These are phyloP conservation scores for Phalanger gymnotis DNA, from an alignment of 2,797 vertebrate species.

Conservation along the genomic window DNA sequence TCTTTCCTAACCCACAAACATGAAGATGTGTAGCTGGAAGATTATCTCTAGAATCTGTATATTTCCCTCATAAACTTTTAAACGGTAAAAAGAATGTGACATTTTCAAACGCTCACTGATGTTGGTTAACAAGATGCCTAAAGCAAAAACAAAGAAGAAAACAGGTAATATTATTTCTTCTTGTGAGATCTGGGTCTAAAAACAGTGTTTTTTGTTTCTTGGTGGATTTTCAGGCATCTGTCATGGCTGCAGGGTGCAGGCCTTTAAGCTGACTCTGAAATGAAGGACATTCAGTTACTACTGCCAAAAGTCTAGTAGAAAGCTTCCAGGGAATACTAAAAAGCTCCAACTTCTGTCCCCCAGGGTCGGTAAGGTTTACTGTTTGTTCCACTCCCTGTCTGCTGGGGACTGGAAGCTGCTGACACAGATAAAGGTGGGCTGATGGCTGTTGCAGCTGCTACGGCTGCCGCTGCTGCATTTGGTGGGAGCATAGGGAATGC, in stretches of 20 bases:
- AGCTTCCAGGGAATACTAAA: slow-evolving; percentile 80
- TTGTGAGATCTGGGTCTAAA: slow-evolving; percentile 41
- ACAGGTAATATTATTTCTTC: slow-evolving; percentile 39
- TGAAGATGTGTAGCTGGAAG: slow-evolving; percentile 62
- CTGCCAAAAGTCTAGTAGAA: slow-evolving; percentile 29
- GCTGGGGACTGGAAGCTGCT: slow-evolving; percentile 80
- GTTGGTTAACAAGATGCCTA: slow-evolving; percentile 69
- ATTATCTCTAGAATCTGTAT: slow-evolving; percentile 58
- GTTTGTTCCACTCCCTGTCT: slow-evolving; percentile 82
- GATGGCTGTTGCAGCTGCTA: slow-evolving; percentile 85
- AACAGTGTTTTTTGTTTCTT: slow-evolving; percentile 57
- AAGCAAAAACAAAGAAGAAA: background rate
- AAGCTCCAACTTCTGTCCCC: slow-evolving; percentile 96
- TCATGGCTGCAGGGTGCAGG: slow-evolving; percentile 35
- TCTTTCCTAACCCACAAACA: slow-evolving; percentile 61
- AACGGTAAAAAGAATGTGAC: background rate
- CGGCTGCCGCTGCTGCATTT: slow-evolving; percentile 81
- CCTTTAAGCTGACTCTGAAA: slow-evolving; percentile 53
- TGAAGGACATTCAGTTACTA: slow-evolving; percentile 54
- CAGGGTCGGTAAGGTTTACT: slow-evolving; percentile 93
- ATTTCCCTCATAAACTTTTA: slow-evolving; percentile 69
- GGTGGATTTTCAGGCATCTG: background rate
- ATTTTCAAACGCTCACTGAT: slow-evolving; percentile 59
- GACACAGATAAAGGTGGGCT: slow-evolving; percentile 86
- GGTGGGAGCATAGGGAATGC: slow-evolving; percentile 90